Conservation (phyloP, 2,797 vertebrate genomes). For the Acanthopagrus latus region DNA sequence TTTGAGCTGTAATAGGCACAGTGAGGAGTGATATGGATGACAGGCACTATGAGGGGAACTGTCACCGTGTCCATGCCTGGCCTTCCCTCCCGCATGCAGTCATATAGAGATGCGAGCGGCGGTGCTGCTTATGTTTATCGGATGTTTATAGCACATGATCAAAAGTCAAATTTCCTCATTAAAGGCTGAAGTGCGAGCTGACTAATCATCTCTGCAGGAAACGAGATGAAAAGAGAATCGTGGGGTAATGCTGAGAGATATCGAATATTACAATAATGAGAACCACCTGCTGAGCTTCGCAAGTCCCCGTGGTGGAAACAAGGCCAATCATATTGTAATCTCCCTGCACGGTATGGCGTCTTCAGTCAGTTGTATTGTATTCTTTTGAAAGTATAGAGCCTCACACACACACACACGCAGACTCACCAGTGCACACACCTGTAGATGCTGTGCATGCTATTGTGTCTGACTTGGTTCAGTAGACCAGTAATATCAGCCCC, state of each 20-base stretch:
- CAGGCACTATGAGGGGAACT: background rate
- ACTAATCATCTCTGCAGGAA: constrained; percentile 61
- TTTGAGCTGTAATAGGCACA: constrained; percentile 23
- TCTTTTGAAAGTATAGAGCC: constrained; percentile 6
- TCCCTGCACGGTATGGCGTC: constrained; percentile 32
- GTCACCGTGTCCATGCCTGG: background rate
- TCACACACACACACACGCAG: background rate
- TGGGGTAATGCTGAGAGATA: constrained; percentile 52
- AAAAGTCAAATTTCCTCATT: constrained; percentile 46
- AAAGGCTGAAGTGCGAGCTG: constrained; percentile 37
- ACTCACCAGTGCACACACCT: constrained; percentile 33
- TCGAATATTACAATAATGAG: constrained; percentile 54
- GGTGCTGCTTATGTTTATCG: background rate
- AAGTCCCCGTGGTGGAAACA: constrained; percentile 32
- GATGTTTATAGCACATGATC: constrained; percentile 29
- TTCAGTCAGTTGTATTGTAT: constrained; percentile 19
- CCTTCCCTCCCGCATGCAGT: background rate
- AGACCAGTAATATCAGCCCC: constrained; percentile 65
- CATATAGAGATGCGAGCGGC: background rate
- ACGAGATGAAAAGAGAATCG: constrained; percentile 38
- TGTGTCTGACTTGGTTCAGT: constrained; percentile 60
- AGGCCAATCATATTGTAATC: constrained; percentile 50
- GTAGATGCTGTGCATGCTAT: constrained; percentile 38
- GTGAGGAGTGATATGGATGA: constrained; percentile 30
- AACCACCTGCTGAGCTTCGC: constrained; percentile 52